Evolutionary conservation across 2,888 invertebrate species (phyloP), one percentile per base, ranked within the genome.

Genomic region (Luperina testacea): DNA sequence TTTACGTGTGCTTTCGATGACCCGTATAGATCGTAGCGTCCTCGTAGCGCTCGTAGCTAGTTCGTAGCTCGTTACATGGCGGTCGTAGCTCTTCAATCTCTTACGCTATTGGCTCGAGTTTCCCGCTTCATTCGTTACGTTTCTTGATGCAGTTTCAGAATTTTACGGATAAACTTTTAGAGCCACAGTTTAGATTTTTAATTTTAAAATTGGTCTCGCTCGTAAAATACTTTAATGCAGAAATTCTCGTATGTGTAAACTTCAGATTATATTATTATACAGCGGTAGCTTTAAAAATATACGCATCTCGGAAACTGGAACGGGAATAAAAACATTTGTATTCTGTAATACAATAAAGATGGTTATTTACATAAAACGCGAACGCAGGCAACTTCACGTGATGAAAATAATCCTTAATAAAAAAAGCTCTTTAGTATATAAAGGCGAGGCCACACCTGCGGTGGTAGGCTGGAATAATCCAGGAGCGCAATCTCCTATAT

Each of bases 11-110:
- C 82, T 85, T 81, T 87, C 89, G 87, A 89, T 90, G 90, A 90
- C 87, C 90, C 90, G 90, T 89, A 78, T 87, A 86, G 88, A 86
- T 87, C 90, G 92, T 90, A 90, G 85, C 85, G 78, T 65, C 57
- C 72, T 82, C 84, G 82, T 90, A 90, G 91, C 86, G 72, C 73
- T 83, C 87, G 88, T 89, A 88, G 89, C 80, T 75, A 71, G 76
- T 84, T 91, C 92, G 92, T 92, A 93, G 92, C 91, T 91, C 90
- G 92, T 92, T 90, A 92, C 90, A 80, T 77, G 65, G 82, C 91
- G 83, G 78, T 84, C 90, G 91, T 92, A 91, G 91, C 92, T 91
- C 91, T 93, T 90, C 93, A 93, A 94, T 94, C 91, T 92, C 90
- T 92, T 91, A 90, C 91, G 88, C 92, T 90, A 92, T 92, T 91